Conservation (phyloP, 2,797 vertebrate genomes). For the Enteromius paludinosus region DNA sequence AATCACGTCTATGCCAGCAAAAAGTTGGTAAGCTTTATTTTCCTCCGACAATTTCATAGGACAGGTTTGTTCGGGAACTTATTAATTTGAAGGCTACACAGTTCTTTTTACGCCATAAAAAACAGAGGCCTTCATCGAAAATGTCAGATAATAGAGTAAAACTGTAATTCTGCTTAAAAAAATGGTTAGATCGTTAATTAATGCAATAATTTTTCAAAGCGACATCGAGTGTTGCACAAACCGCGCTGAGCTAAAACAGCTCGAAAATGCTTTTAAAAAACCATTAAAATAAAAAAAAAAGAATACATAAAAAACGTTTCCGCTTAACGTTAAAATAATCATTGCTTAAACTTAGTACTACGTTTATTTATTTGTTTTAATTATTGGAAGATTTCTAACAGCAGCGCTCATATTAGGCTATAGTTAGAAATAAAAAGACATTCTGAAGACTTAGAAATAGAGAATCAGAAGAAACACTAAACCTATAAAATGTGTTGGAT, state of each 20-base stretch:
- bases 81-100: not conserved
- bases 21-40: not conserved
- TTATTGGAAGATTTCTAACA: not conserved
- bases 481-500: not conserved
- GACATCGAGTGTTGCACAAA: not conserved
- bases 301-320: not conserved
- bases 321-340: not conserved
- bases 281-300: not conserved
- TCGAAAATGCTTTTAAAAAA: not conserved
- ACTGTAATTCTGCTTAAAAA: not conserved
- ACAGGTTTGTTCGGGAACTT: not conserved
- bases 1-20: not conserved
- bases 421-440: not conserved
- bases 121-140: not conserved
- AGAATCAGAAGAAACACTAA: not conserved
- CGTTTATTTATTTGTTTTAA: not conserved
- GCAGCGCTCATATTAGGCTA: not conserved
- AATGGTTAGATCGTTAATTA: too few relatives aligned
- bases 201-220: not conserved
- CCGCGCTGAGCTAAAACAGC: not conserved
- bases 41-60: not conserved
- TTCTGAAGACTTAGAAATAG: not conserved
- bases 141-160: not conserved
- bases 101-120: not conserved
- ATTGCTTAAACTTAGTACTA: not conserved